These are phyloP conservation scores for Thunnus albacares DNA, from an alignment of 2,797 vertebrate species.

Conservation along the genomic window DNA sequence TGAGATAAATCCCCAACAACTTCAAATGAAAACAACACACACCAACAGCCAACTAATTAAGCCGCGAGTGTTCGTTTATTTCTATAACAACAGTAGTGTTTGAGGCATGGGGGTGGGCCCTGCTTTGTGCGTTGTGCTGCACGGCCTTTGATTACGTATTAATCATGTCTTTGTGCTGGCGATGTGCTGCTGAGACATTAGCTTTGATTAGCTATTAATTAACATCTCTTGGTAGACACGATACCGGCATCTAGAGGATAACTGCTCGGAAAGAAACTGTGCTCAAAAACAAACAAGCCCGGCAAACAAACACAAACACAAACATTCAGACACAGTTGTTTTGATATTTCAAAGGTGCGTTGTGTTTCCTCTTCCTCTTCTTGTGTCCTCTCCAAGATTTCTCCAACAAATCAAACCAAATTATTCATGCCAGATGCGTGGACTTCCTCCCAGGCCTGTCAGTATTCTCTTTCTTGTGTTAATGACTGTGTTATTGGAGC, in stretches of 20 bases:
- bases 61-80: slow-evolving; percentile 80
- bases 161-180: slow-evolving; percentile 88
- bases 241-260: slow-evolving; percentile 85
- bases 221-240: slow-evolving; percentile 86
- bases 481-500: slow-evolving; percentile 78
- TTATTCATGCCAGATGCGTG: slow-evolving; percentile 84
- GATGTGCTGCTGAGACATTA: slow-evolving; percentile 86
- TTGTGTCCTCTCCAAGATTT: slow-evolving; percentile 87
- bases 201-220: slow-evolving; percentile 93
- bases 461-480: slow-evolving; percentile 84
- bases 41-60: slow-evolving; percentile 84
- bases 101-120: slow-evolving; percentile 82
- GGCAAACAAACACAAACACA: slow-evolving; percentile 76
- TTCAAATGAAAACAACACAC: slow-evolving; percentile 79
- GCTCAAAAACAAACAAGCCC: slow-evolving; percentile 86
- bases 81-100: slow-evolving; percentile 83
- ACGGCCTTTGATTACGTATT: slow-evolving; percentile 90
- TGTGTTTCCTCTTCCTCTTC: slow-evolving; percentile 81
- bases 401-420: slow-evolving; percentile 85
- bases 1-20: slow-evolving; percentile 77
- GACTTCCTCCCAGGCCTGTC: slow-evolving; percentile 83
- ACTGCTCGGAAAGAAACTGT: slow-evolving; percentile 78
- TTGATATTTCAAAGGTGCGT: slow-evolving; percentile 89
- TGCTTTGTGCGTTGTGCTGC: slow-evolving; percentile 84
- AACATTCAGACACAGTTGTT: slow-evolving; percentile 84